Evolutionary conservation across 2,797 vertebrate species (phyloP).

Genomic region (Fistularia tabacaria): DNA sequence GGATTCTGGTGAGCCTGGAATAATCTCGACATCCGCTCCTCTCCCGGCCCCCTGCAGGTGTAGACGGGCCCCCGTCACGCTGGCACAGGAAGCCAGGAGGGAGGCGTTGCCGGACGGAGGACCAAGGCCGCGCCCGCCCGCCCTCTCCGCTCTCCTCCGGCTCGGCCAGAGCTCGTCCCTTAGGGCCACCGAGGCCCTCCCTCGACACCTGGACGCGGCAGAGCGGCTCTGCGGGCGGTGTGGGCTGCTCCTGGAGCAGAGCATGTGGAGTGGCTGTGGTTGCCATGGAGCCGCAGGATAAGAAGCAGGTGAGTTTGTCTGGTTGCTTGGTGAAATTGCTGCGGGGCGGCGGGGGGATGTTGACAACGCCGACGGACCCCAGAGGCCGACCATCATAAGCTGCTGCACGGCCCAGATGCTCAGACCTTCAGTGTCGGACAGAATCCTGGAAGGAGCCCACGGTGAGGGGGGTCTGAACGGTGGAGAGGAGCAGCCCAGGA

Average conservation of each 20-base stretch:
- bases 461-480: no score
- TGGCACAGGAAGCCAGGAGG: constrained; percentile 55
- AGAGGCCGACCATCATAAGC: neutral
- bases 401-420: no score
- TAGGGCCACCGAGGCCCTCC: neutral
- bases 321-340: neutral
- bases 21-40: constrained; percentile 1
- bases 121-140: constrained; percentile 32
- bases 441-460: no score
- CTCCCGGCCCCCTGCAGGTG: constrained; percentile 11
- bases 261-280: constrained; percentile 77
- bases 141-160: constrained; percentile 19
- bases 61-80: constrained; percentile 52
- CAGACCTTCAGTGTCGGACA: no score
- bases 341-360: constrained; percentile 20
- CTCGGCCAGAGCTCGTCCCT: constrained; percentile 1
- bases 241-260: constrained; percentile 63
- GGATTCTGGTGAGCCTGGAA: constrained; percentile 13
- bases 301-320: constrained; percentile 80
- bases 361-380: constrained; percentile 19
- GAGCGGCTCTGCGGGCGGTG: constrained; percentile 48
- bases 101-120: constrained; percentile 46
- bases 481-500: no score
- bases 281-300: constrained; percentile 89
- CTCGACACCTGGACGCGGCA: neutral